phyloP scores from a whole-genome alignment of 2,113 vertebrate species.

The Clarias macrocephalus region DNA sequence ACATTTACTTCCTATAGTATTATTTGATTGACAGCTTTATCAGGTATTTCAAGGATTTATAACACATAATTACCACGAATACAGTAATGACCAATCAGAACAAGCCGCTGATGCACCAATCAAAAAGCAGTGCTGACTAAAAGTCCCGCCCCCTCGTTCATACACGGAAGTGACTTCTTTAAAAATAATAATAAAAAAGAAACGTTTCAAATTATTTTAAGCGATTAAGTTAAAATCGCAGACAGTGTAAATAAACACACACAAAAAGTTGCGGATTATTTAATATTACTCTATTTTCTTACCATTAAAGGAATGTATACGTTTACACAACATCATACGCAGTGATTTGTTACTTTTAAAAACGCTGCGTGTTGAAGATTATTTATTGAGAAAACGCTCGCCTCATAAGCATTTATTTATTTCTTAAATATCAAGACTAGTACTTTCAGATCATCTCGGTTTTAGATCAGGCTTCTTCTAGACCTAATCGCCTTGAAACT shows the following conservation, averaged over 20 bases:
- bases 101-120: not conserved
- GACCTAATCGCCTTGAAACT: not conserved
- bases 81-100: not conserved
- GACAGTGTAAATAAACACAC: not conserved
- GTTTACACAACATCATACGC: not conserved
- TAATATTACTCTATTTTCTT: not conserved
- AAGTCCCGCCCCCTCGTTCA: not conserved
- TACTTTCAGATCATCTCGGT: not conserved
- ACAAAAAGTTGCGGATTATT: not conserved
- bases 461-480: too few species aligned
- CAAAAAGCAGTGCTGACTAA: not conserved
- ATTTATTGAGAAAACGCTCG: not conserved
- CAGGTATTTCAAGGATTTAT: not conserved
- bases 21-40: not conserved
- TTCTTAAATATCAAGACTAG: not conserved
- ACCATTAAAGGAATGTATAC: too few species aligned
- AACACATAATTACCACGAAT: fast-evolving
- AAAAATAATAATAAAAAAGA: not conserved
- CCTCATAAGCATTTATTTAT: too few species aligned
- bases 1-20: not conserved
- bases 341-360: not conserved
- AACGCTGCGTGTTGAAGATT: not conserved
- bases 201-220: too few species aligned
- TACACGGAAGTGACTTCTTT: not conserved
- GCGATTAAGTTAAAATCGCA: not conserved